These are phyloP conservation scores for Stictocephala bisonia DNA, from an alignment of 2,888 invertebrate species.

Conservation along the genomic window DNA sequence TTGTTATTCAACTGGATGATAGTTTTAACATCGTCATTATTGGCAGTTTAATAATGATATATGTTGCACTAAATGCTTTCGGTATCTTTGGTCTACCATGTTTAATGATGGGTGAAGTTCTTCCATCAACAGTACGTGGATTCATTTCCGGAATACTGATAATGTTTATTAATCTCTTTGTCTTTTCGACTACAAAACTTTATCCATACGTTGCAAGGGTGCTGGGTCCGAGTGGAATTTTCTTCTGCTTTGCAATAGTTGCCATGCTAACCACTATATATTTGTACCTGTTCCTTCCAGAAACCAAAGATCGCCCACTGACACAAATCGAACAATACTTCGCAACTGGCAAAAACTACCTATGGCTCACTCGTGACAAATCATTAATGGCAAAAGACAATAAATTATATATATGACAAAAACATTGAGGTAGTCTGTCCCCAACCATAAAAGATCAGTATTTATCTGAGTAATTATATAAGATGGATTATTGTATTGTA, in stretches of 20 bases:
- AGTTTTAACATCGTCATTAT: slow-evolving; percentile 63
- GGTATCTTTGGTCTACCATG: slow-evolving; percentile 81
- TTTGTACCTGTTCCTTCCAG: slow-evolving; percentile 76
- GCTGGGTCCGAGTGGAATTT: slow-evolving; percentile 76
- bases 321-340: slow-evolving; percentile 85
- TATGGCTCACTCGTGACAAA: slow-evolving; percentile 61
- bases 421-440: too few relatives aligned
- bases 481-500: too few relatives aligned
- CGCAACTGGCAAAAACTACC: slow-evolving; percentile 50
- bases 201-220: slow-evolving; percentile 67
- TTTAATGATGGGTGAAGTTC: slow-evolving; percentile 79
- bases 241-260: slow-evolving; percentile 75
- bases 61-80: slow-evolving; percentile 79
- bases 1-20: not conserved
- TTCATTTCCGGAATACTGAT: slow-evolving; percentile 80
- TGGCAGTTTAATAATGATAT: slow-evolving; percentile 69
- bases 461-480: too few relatives aligned
- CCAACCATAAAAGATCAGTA: too few relatives aligned
- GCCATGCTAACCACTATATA: slow-evolving; percentile 74
- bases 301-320: slow-evolving; percentile 78
- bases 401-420: too few relatives aligned
- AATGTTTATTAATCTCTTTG: slow-evolving; percentile 75
- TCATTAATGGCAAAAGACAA: slow-evolving; percentile 11
- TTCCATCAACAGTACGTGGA: slow-evolving; percentile 79
- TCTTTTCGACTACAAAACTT: slow-evolving; percentile 77